These are phyloP conservation scores for Grapholita molesta DNA, from an alignment of 1,140 invertebrate genomes.

Conservation along the genomic window DNA sequence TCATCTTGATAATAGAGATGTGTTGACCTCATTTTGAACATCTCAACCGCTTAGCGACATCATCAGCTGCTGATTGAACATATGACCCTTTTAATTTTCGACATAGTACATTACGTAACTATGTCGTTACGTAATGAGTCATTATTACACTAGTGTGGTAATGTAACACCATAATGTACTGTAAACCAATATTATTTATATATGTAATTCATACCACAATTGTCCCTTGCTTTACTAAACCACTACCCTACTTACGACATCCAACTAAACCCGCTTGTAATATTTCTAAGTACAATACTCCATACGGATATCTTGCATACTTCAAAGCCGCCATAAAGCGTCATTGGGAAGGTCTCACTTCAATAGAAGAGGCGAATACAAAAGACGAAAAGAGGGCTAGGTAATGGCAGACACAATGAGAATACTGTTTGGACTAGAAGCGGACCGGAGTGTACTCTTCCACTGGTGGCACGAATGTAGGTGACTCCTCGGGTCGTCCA, in stretches of 20 bases:
- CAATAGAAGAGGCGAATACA: slow-evolving; percentile 70
- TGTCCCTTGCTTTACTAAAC: background rate
- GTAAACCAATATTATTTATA: too few species aligned
- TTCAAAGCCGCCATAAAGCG: slow-evolving; percentile 70
- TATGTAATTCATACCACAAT: too few species aligned
- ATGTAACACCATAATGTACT: too few species aligned
- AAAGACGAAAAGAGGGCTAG: slow-evolving; percentile 74
- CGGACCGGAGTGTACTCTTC: slow-evolving; percentile 40
- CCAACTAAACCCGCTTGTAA: background rate
- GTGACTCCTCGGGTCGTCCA: too few species aligned
- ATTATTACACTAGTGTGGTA: too few species aligned
- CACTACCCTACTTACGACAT: background rate
- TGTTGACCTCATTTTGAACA: too few species aligned
- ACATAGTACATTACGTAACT: too few species aligned
- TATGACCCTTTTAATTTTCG: too few species aligned
- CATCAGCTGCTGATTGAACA: too few species aligned
- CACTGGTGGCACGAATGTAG: background rate
- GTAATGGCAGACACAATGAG: slow-evolving; percentile 72
- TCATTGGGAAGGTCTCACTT: slow-evolving; percentile 74
- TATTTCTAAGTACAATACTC: slow-evolving; percentile 14
- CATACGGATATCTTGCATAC: slow-evolving; percentile 46
- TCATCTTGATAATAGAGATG: too few species aligned
- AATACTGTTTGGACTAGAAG: slow-evolving; percentile 72
- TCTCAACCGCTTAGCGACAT: too few species aligned
- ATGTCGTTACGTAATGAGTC: too few species aligned